Conservation (phyloP, 1,140 invertebrate genomes). For the Panagrolaimus sp. region DNA sequence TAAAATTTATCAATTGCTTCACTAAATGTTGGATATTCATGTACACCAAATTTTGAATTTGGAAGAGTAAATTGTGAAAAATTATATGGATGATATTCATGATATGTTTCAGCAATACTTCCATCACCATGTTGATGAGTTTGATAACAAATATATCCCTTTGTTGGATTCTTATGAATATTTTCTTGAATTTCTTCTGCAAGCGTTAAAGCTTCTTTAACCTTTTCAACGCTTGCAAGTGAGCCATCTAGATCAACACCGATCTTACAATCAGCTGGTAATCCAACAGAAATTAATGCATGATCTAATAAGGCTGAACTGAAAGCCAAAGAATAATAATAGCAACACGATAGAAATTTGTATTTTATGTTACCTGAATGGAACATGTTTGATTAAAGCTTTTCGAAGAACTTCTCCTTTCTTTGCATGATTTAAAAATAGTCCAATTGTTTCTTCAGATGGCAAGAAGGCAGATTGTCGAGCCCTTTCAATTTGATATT, state of each 20-base stretch:
- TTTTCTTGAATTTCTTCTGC: slow-evolving; percentile 67
- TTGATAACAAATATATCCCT: slow-evolving; percentile 51
- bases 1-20: slow-evolving; percentile 90
- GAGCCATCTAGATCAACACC: slow-evolving; percentile 68
- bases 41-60: slow-evolving; percentile 25
- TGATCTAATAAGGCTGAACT: slow-evolving; percentile 85
- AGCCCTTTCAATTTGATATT: slow-evolving; percentile 58
- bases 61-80: slow-evolving; percentile 41
- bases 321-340: too few relatives aligned
- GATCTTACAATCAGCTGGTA: slow-evolving; percentile 63
- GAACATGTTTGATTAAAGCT: slow-evolving; percentile 73
- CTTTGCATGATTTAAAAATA: slow-evolving; percentile 64
- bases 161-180: slow-evolving; percentile 53
- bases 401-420: slow-evolving; percentile 70
- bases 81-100: slow-evolving; percentile 52
- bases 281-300: slow-evolving; percentile 69
- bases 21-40: slow-evolving; percentile 49
- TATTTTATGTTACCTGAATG: too few relatives aligned
- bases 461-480: slow-evolving; percentile 36
- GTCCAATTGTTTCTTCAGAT: slow-evolving; percentile 36
- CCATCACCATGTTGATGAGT: slow-evolving; percentile 27
- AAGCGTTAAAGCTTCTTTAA: slow-evolving; percentile 68
- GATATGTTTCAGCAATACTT: slow-evolving; percentile 65
- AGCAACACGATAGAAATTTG: too few relatives aligned
- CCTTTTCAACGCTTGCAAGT: slow-evolving; percentile 66